Percentiles rank a stretch among this genome's conserved stretches.
These are phyloP conservation scores for Triplophysa siluroides DNA, from an alignment of 2,113 vertebrate species.

Conservation along the genomic window DNA sequence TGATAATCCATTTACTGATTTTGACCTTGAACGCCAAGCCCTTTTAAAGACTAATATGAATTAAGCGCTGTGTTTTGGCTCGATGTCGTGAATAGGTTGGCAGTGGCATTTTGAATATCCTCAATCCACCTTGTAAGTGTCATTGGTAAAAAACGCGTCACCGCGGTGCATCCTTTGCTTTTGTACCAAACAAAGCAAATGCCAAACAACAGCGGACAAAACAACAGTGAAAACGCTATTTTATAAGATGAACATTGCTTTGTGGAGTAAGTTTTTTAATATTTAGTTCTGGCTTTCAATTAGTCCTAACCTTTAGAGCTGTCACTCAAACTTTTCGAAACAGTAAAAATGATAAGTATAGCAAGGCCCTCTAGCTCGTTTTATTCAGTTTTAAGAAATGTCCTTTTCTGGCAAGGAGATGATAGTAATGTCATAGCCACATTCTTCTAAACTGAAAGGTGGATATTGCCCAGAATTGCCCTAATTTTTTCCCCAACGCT, in stretches of 20 bases:
- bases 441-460: constrained; percentile 15
- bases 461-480: background rate
- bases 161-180: constrained; percentile 5
- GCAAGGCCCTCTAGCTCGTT: background rate
- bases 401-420: constrained; percentile 33
- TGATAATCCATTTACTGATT: constrained; percentile 49
- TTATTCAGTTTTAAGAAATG: constrained; percentile 33
- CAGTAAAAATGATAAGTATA: constrained; percentile 14
- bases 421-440: constrained; percentile 19
- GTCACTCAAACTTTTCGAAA: constrained; percentile 26
- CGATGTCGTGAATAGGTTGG: constrained; percentile 18
- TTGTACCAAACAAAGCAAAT: constrained; percentile 10
- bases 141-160: constrained; percentile 38
- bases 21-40: constrained; percentile 50
- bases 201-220: background rate
- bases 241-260: background rate
- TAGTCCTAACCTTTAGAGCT: constrained; percentile 37
- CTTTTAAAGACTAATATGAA: constrained; percentile 35
- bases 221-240: background rate
- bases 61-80: constrained; percentile 35
- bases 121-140: constrained; percentile 43
- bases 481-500: constrained; percentile 10
- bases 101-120: constrained; percentile 37
- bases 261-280: constrained; percentile 9
- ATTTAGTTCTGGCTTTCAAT: constrained; percentile 27